These are phyloP conservation scores for Plutella xylostella DNA, from an alignment of 2,888 invertebrate species.

Conservation along the genomic window DNA sequence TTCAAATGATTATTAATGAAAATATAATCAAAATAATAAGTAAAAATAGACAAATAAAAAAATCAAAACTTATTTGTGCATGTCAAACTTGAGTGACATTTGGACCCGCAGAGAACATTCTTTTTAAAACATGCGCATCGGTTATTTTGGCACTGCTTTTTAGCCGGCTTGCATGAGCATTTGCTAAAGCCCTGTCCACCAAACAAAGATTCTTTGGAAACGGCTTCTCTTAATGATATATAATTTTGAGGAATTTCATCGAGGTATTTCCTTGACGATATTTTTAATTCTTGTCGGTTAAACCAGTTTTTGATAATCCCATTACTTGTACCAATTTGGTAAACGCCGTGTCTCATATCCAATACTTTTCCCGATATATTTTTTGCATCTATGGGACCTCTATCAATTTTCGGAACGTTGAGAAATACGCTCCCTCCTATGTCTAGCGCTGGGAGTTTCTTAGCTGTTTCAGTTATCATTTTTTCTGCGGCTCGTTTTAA, in stretches of 20 bases:
- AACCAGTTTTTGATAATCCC: slow-evolving; percentile 11
- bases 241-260: slow-evolving; percentile 3
- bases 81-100: slow-evolving; percentile 7
- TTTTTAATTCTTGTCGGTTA: slow-evolving; percentile 6
- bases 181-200: slow-evolving; percentile 3
- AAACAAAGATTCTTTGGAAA: slow-evolving; percentile 4
- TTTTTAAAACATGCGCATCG: slow-evolving; percentile 12
- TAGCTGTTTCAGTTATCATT: slow-evolving; percentile 10
- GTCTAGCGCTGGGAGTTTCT: slow-evolving; percentile 12
- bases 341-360: slow-evolving; percentile 9
- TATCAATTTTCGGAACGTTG: slow-evolving; percentile 7
- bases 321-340: slow-evolving; percentile 5
- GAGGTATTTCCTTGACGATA: slow-evolving; percentile 3
- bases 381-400: slow-evolving; percentile 7
- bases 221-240: slow-evolving; percentile 5
- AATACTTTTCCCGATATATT: slow-evolving; percentile 9
- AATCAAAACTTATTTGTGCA: slow-evolving; percentile 10
- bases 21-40: no score
- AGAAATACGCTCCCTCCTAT: slow-evolving; percentile 10
- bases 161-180: slow-evolving; percentile 7
- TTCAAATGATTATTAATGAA: no score
- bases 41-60: no score
- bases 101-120: slow-evolving; percentile 7
- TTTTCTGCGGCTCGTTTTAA: slow-evolving; percentile 11
- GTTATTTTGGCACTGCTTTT: slow-evolving; percentile 9